Evolutionary conservation across 2,888 invertebrate species (phyloP).

Genomic region (Aromia moschata): DNA sequence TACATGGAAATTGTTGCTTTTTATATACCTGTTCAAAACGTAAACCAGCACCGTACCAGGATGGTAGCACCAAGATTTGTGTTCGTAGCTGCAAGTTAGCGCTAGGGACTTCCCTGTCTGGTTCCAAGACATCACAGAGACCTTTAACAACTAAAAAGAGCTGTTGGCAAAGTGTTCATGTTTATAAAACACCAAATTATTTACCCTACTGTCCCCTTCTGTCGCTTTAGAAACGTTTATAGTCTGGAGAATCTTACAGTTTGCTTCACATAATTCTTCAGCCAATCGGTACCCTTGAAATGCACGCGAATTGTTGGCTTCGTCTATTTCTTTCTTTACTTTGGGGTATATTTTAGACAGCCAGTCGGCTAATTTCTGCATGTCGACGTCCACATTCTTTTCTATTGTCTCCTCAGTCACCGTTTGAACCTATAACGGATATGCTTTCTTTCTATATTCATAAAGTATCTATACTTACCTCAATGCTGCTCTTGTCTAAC

Average conservation of each 20-base stretch:
- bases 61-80: slow-evolving; percentile 62
- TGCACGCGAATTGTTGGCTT: slow-evolving; percentile 55
- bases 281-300: slow-evolving; percentile 52
- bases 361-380: slow-evolving; percentile 63
- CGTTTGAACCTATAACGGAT: slow-evolving; percentile 60
- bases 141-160: slow-evolving; percentile 31
- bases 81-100: slow-evolving; percentile 54
- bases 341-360: slow-evolving; percentile 63
- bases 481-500: slow-evolving; percentile 50
- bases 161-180: too few species aligned
- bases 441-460: not conserved
- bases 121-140: slow-evolving; percentile 60
- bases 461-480: slow-evolving; percentile 40
- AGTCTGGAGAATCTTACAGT: slow-evolving; percentile 54
- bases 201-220: slow-evolving; percentile 33
- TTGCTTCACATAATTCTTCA: slow-evolving; percentile 43
- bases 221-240: slow-evolving; percentile 41
- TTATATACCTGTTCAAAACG: slow-evolving; percentile 55
- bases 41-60: slow-evolving; percentile 55
- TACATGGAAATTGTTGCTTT: too few species aligned
- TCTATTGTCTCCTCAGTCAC: slow-evolving; percentile 40
- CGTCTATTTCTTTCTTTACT: slow-evolving; percentile 63
- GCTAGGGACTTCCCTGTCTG: slow-evolving; percentile 59
- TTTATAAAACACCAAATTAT: too few species aligned
- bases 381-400: slow-evolving; percentile 56